phyloP scores from a whole-genome alignment of 2,797 vertebrate species.

The Neoniphon sammara region DNA sequence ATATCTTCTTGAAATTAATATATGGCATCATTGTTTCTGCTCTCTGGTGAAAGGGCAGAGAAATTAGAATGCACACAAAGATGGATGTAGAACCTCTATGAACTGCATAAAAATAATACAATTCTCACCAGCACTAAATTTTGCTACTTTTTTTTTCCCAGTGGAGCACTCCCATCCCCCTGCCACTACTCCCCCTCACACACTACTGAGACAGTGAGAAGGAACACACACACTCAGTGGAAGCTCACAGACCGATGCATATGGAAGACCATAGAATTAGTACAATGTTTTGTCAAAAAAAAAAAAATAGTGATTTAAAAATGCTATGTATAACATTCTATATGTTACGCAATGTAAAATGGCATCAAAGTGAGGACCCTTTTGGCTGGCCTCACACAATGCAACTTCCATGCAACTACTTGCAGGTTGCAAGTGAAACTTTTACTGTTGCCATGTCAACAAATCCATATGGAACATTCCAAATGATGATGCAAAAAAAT shows the following conservation, averaged over 20 bases:
- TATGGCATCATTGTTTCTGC: slow-evolving; percentile 66
- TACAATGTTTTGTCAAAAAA: too few species aligned
- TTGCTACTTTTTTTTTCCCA: slow-evolving; percentile 18
- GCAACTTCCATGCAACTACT: too few species aligned
- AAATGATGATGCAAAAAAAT: too few species aligned
- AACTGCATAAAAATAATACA: slow-evolving; percentile 54
- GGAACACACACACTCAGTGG: background rate
- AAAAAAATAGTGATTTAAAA: too few species aligned
- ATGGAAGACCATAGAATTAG: background rate
- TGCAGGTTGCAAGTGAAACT: too few species aligned
- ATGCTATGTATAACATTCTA: background rate
- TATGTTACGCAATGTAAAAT: too few species aligned
- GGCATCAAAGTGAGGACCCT: too few species aligned
- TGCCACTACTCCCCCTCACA: too few species aligned
- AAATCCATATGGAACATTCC: too few species aligned
- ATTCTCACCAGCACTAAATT: slow-evolving; percentile 53
- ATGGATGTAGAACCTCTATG: slow-evolving; percentile 60
- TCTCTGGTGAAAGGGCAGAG: slow-evolving; percentile 65
- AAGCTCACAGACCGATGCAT: background rate
- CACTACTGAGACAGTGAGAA: slow-evolving; percentile 24
- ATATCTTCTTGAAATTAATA: slow-evolving; percentile 76
- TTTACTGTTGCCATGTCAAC: too few species aligned
- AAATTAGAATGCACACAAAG: slow-evolving; percentile 39
- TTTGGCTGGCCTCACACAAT: too few species aligned
- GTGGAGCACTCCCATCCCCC: slow-evolving; percentile 19